These are phyloP conservation scores for Phrynocephalus vlangalii DNA, from an alignment of 2,797 vertebrate genomes.

Conservation along the genomic window DNA sequence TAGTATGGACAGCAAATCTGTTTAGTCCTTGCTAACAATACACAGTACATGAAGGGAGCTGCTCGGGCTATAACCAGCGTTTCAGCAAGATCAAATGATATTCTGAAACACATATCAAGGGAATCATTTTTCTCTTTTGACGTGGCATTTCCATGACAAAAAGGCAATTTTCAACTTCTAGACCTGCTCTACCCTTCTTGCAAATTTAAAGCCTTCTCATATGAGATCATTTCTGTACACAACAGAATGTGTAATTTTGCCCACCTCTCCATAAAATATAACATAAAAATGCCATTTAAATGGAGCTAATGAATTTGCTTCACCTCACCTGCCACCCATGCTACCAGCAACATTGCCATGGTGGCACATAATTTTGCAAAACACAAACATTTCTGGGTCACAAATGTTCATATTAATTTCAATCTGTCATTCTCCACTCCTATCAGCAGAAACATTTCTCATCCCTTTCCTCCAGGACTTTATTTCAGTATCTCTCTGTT, in stretches of 20 bases:
- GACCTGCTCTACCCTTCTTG: conserved; percentile 6
- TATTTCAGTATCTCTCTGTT: not conserved
- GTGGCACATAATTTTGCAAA: conserved; percentile 1
- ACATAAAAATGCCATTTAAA: conserved; percentile 32
- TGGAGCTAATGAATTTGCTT: conserved; percentile 27
- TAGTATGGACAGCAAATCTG: not conserved
- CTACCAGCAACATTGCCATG: conserved; percentile 5
- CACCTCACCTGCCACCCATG: not conserved
- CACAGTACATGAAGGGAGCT: not conserved
- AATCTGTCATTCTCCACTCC: conserved; percentile 6
- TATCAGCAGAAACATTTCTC: not conserved
- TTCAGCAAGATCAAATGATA: conserved; percentile 1
- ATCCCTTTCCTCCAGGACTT: conserved; percentile 13
- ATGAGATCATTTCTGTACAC: conserved; percentile 7
- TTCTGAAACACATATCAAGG: conserved; percentile 15
- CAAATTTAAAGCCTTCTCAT: conserved; percentile 22
- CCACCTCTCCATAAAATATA: conserved; percentile 20
- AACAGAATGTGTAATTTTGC: conserved; percentile 29
- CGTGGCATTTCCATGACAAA: conserved; percentile 7
- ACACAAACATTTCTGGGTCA: conserved; percentile 12
- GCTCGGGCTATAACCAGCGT: not conserved
- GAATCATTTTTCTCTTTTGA: conserved; percentile 7
- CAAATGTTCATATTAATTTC: conserved; percentile 27
- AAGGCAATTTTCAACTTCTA: conserved; percentile 31
- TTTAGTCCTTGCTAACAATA: not conserved